These are phyloP conservation scores for Catharus minimus DNA, from an alignment of 2,113 vertebrate species.

Conservation along the genomic window DNA sequence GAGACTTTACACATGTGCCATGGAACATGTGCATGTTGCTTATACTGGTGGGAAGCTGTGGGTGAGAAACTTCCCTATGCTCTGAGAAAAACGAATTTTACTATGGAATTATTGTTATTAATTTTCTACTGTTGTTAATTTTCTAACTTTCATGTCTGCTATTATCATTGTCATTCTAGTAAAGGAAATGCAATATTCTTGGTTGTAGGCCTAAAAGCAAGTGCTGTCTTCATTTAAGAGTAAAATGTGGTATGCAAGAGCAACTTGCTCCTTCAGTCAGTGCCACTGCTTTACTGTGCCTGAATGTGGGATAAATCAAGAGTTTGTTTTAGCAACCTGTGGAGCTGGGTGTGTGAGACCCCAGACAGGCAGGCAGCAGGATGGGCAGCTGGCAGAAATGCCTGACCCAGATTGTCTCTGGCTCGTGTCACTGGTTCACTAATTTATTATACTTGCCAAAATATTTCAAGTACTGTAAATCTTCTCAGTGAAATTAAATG, in stretches of 20 bases:
- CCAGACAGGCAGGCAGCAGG: neutral
- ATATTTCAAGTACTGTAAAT: neutral
- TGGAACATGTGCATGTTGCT: neutral
- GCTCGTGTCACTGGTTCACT: accelerated
- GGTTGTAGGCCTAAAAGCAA: neutral
- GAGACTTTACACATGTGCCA: neutral
- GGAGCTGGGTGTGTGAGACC: neutral
- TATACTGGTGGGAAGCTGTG: neutral
- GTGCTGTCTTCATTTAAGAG: neutral
- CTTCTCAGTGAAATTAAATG: neutral
- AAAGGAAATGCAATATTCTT: neutral
- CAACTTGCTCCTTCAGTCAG: neutral
- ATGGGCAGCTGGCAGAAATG: neutral
- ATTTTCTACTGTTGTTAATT: neutral
- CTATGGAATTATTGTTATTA: neutral
- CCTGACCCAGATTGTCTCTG: accelerated
- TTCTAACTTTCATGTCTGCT: neutral
- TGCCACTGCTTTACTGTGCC: neutral
- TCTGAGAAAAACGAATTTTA: neutral
- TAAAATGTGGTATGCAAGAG: neutral
- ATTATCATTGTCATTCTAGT: neutral
- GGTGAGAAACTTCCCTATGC: neutral
- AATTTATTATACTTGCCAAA: neutral
- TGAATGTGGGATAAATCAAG: neutral
- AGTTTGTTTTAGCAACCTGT: neutral